phyloP scores from a whole-genome alignment of 2,113 vertebrate species.

The Zosterops borbonicus region DNA sequence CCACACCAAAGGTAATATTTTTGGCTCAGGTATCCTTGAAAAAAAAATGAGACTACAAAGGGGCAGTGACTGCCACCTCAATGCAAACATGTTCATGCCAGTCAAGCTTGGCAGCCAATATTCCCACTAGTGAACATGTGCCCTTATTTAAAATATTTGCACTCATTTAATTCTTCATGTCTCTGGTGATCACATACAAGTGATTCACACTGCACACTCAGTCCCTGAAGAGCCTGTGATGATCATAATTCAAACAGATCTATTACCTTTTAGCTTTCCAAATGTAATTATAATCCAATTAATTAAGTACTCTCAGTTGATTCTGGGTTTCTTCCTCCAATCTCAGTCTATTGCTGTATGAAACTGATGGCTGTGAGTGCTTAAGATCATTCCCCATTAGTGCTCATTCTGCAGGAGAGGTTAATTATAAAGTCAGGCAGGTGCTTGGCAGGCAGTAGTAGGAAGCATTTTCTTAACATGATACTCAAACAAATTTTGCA shows the following conservation, averaged over 20 bases:
- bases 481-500: neutral
- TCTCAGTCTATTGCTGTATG: neutral
- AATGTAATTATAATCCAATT: slow-evolving; percentile 73
- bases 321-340: slow-evolving; percentile 39
- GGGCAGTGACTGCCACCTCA: neutral
- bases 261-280: slow-evolving; percentile 62
- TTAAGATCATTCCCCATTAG: neutral
- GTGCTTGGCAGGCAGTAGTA: neutral
- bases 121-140: slow-evolving; percentile 23
- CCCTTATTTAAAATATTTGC: slow-evolving; percentile 55
- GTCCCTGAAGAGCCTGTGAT: slow-evolving; percentile 53
- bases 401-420: neutral
- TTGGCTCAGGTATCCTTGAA: neutral
- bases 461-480: neutral
- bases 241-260: slow-evolving; percentile 63
- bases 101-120: neutral
- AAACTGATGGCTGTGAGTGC: neutral
- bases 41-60: neutral
- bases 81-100: neutral
- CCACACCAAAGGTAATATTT: neutral
- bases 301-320: slow-evolving; percentile 65
- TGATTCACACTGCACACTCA: slow-evolving; percentile 30
- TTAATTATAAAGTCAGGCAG: neutral
- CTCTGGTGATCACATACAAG: slow-evolving; percentile 38
- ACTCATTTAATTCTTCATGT: slow-evolving; percentile 45